Conservation (phyloP, 1,140 invertebrate species). For the Rhagoletis pomonella region DNA sequence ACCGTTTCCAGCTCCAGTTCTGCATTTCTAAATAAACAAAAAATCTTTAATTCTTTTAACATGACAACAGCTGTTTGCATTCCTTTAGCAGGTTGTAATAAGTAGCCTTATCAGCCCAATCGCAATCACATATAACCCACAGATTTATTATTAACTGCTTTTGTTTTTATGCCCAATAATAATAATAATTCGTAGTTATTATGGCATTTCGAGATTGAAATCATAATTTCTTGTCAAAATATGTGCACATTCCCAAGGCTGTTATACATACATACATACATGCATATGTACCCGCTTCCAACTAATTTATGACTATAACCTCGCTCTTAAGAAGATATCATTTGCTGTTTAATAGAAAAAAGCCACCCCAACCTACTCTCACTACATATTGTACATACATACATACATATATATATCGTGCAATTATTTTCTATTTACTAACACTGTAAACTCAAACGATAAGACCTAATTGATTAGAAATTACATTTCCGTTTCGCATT, state of each 20-base stretch:
- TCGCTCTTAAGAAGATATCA: slow-evolving; percentile 9
- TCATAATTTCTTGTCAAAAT: slow-evolving; percentile 49
- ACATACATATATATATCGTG: neutral
- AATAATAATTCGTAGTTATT: slow-evolving; percentile 42
- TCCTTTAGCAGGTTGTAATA: neutral
- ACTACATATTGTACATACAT: too few relatives aligned
- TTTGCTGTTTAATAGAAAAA: neutral
- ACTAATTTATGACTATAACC: neutral
- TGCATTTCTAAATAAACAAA: neutral
- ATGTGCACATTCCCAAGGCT: slow-evolving; percentile 46
- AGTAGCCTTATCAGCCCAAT: slow-evolving; percentile 15
- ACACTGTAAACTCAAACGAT: slow-evolving; percentile 23
- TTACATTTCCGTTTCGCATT: slow-evolving; percentile 55
- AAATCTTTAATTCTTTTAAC: neutral
- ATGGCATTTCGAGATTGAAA: slow-evolving; percentile 15
- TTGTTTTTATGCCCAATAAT: neutral
- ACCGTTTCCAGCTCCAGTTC: neutral
- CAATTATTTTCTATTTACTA: slow-evolving; percentile 53
- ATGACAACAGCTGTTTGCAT: slow-evolving; percentile 15
- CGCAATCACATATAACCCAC: slow-evolving; percentile 6
- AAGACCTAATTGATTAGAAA: slow-evolving; percentile 57
- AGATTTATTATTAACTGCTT: slow-evolving; percentile 39
- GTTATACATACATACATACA: neutral
- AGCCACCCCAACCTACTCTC: neutral
- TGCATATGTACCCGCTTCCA: neutral